Base-by-base conservation (phyloP, 1,140 invertebrate species). In the Caenorhabditis brenneri region DNA sequence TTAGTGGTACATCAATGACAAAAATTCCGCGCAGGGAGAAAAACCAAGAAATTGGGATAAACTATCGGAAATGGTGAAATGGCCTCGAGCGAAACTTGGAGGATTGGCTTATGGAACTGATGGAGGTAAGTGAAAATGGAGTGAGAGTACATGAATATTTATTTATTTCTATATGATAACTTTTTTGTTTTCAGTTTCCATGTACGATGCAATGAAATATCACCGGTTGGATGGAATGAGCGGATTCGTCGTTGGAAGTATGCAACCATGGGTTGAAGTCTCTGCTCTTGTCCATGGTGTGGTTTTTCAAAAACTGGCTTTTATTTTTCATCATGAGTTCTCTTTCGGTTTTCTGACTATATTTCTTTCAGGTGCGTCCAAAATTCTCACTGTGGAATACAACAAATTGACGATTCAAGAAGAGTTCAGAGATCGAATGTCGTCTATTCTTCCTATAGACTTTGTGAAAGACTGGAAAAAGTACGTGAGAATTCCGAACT, bases 231-330 rank as follows among this genome's bases (percentile, higher is more conserved):
- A 53, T 53, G 49, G 78, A 80, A 80, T 51, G 27, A 49, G 78
- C 33, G 78, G 78, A 51, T 27, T 53, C 27, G 78, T 80, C 12
- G 29, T 80, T 80, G 78, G 78, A 80, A 80, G 78, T 39, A 49
- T 49, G 46, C 27, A 53, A 9, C 49, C 78, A 19, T 80, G 78
- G 78, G 78, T 80, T 12, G 78, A 80, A 51, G 48, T 53, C 22
- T 33, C 33, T 15, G 46, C 78, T 22, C 46, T 80, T 49, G 15
- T 22, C 3, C 12, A 31, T 80, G 49, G 78, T 49, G 12, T 7
- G 22, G 46, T 12, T 48, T 15, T 31, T 9, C 22, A 4, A 22
- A 46, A 15, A 19, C 5, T 16, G 24, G 31, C 1, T 4, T 65
- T 24, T 0, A 55, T 22, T 10, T 27, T 55, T 2, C 5, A 3